Evolutionary conservation across 2,888 invertebrate species (phyloP).

Genomic region (Drosophila algonquin): DNA sequence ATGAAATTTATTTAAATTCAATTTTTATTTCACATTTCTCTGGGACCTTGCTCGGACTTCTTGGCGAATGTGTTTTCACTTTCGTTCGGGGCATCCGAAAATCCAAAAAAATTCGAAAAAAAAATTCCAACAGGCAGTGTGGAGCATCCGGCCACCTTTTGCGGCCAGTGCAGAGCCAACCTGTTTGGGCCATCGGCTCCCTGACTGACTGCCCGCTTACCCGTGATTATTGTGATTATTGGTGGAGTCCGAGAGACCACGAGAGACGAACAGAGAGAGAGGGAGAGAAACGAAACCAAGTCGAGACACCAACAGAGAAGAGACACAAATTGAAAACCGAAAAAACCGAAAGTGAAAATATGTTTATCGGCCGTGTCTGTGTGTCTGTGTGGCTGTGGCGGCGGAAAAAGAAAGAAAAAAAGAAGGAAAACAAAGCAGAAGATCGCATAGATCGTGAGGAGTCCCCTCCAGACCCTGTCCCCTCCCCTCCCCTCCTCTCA

Average conservation of each 20-base stretch:
- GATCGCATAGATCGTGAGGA: slow-evolving; percentile 46
- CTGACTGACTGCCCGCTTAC: slow-evolving; percentile 79
- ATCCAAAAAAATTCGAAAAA: slow-evolving; percentile 21
- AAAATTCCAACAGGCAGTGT: slow-evolving; percentile 56
- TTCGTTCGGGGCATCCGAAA: slow-evolving; percentile 72
- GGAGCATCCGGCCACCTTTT: slow-evolving; percentile 43
- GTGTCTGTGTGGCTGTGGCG: neutral
- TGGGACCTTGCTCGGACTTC: slow-evolving; percentile 43
- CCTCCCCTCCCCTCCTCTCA: neutral
- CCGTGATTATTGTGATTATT: slow-evolving; percentile 78
- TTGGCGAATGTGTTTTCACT: slow-evolving; percentile 72
- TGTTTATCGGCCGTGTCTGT: slow-evolving; percentile 42
- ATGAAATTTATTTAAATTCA: slow-evolving; percentile 80
- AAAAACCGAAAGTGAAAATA: slow-evolving; percentile 63
- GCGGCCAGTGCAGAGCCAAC: slow-evolving; percentile 34
- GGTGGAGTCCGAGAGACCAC: slow-evolving; percentile 40
- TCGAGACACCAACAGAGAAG: slow-evolving; percentile 62
- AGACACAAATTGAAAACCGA: slow-evolving; percentile 75
- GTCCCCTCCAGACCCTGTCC: neutral
- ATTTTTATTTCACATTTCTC: slow-evolving; percentile 64
- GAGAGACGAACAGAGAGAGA: slow-evolving; percentile 36
- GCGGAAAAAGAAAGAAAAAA: slow-evolving; percentile 31
- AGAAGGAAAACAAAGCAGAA: slow-evolving; percentile 53
- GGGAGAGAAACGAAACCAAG: slow-evolving; percentile 13
- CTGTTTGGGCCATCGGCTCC: slow-evolving; percentile 36